A percentile compares a stretch with the other conserved stretches of the same genome.
phyloP scores from a whole-genome alignment of 2,888 invertebrate species.

The Lordiphosa andalusiaca region DNA sequence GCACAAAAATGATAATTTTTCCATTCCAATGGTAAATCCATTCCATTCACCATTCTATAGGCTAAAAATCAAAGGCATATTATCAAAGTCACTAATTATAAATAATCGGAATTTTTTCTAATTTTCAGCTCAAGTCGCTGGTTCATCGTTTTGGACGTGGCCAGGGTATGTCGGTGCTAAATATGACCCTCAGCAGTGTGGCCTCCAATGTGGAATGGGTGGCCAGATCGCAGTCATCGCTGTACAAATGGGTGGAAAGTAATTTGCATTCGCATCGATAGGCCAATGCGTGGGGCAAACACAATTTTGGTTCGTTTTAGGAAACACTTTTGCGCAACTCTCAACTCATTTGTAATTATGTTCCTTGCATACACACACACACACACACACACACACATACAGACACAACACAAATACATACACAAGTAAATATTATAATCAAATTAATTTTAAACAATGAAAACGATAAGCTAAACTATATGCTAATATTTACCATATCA shows the following conservation, averaged over 20 bases:
- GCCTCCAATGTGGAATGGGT: slow-evolving; percentile 81
- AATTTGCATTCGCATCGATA: slow-evolving; percentile 78
- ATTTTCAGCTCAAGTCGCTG: slow-evolving; percentile 78
- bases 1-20: too few relatives aligned
- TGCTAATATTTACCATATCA: slow-evolving; percentile 64
- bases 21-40: too few relatives aligned
- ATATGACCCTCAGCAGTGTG: slow-evolving; percentile 80
- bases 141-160: slow-evolving; percentile 81
- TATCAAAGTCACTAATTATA: too few relatives aligned
- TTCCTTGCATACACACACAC: slow-evolving; percentile 64
- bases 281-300: slow-evolving; percentile 14
- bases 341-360: slow-evolving; percentile 78
- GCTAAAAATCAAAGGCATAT: too few relatives aligned
- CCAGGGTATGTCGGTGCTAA: slow-evolving; percentile 79
- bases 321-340: background rate
- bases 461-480: slow-evolving; percentile 34
- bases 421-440: slow-evolving; percentile 1
- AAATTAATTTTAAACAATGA: slow-evolving; percentile 16
- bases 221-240: slow-evolving; percentile 78
- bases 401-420: slow-evolving; percentile 11
- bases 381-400: slow-evolving; percentile 24
- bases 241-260: slow-evolving; percentile 80
- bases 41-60: too few relatives aligned
- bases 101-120: too few relatives aligned
- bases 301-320: slow-evolving; percentile 6